A percentile compares a stretch with the other conserved stretches of the same genome.
phyloP scores from a whole-genome alignment of 2,797 vertebrate genomes.

The Chanos chanos region DNA sequence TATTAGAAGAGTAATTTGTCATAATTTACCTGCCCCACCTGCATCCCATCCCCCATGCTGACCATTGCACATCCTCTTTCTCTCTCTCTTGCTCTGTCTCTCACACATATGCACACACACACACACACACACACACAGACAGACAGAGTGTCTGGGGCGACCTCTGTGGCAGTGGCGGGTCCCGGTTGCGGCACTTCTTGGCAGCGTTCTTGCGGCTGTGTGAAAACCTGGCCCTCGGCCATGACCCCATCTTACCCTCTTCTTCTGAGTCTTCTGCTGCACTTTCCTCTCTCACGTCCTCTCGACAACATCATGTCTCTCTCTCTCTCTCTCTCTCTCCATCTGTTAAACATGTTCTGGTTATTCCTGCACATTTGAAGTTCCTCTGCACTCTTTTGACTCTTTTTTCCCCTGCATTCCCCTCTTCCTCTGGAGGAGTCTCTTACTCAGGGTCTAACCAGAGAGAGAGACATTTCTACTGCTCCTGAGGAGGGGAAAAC shows the following conservation, averaged over 20 bases:
- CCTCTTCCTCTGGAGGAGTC: no score
- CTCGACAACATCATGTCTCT: background rate
- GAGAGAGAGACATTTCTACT: no score
- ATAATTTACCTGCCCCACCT: background rate
- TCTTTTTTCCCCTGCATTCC: no score
- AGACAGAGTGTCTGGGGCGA: background rate
- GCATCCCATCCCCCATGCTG: no score
- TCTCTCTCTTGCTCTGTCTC: background rate
- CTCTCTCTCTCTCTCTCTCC: background rate
- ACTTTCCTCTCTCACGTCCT: conserved; percentile 5
- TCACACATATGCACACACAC: background rate
- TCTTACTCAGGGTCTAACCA: no score
- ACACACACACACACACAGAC: background rate
- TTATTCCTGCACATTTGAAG: background rate
- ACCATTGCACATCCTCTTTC: no score
- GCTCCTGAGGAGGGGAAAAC: no score
- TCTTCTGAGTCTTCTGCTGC: conserved; percentile 6
- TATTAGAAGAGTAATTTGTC: conserved; percentile 3
- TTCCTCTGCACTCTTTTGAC: background rate
- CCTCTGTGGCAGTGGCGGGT: background rate
- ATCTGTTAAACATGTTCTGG: background rate
- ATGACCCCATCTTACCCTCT: conserved; percentile 5
- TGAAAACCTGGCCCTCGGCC: conserved; percentile 18
- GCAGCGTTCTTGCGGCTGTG: conserved; percentile 10
- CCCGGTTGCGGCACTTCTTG: background rate